Evolutionary conservation across 2,888 invertebrate genomes (phyloP).

Genomic region (Magallana nippona): DNA sequence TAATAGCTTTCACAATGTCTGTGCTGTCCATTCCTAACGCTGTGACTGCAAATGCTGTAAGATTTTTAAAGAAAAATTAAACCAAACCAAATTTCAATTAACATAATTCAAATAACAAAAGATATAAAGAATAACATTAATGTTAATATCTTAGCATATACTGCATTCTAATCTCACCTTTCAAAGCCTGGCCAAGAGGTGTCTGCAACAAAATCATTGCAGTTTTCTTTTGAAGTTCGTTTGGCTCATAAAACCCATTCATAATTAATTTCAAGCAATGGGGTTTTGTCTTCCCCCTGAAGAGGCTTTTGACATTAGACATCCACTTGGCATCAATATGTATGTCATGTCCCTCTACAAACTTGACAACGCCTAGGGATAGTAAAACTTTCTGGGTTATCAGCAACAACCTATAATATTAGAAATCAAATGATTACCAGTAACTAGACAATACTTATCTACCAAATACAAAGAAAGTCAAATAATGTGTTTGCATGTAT

Average conservation of each 20-base stretch:
- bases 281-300: conserved; percentile 36
- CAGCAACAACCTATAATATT: not conserved
- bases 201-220: conserved; percentile 17
- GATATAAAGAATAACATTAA: not conserved
- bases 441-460: not conserved
- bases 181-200: conserved; percentile 38
- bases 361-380: not conserved
- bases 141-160: not conserved
- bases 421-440: not conserved
- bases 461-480: not conserved
- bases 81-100: too few relatives aligned
- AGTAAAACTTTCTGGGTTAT: not conserved
- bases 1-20: not conserved
- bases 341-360: conserved; percentile 30
- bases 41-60: not conserved
- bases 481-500: not conserved
- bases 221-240: conserved; percentile 6
- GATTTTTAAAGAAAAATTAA: not conserved
- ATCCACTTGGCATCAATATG: conserved; percentile 7
- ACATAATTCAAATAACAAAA: not conserved
- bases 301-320: not conserved
- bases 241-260: conserved; percentile 35
- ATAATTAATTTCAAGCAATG: conserved; percentile 32
- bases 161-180: conserved; percentile 12
- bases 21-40: too few relatives aligned